Evolutionary conservation across 2,888 invertebrate genomes (phyloP), one percentile per base, ranked within the genome.

Genomic region (Harpalus rubripes): DNA sequence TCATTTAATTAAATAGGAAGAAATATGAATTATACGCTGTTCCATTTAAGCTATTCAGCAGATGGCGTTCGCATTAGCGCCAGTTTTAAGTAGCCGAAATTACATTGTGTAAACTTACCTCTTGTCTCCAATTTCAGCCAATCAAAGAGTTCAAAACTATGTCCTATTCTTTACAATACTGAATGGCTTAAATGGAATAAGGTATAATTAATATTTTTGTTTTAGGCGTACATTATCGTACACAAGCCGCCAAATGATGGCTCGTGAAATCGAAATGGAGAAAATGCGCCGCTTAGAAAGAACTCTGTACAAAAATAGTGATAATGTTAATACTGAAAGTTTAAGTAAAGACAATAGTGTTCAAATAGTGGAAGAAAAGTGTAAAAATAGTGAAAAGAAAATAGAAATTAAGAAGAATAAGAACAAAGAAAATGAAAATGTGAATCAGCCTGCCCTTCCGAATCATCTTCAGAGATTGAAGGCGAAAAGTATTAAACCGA

Each of bases 181-280:
- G n/a, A n/a, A n/a, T n/a, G n/a, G n/a, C n/a, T n/a, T n/a, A n/a
- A n/a, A n/a, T n/a, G n/a, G n/a, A n/a, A n/a, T n/a, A n/a, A n/a
- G n/a, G n/a, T n/a, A n/a, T n/a, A n/a, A n/a, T 32, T 26, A 65
- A 3, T 18, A 26, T 0, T 18, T 65, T 10, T 65, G 12, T 65
- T 65, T 2, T n/a, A 68, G 84, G 1, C 85, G 92, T 59, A 90
- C 91, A 59, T 89, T 96, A 52, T 93, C 94, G 0, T 96, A 96
- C 87, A 93, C 95, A 7, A 93, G 95, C 18, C 94, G 96, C 86
- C 98, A 98, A 89, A 92, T 97, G 63, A 94, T 98, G 84, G 94
- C 96, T 0, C 93, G 96, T 76, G 97, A 98, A 92, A 95, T 97
- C 85, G 96, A 97, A 87, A 88, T 96, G 63, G 97, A 96, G 90